These are phyloP conservation scores for Saccopteryx bilineata DNA, from an alignment of 2,113 vertebrate species.

Conservation along the genomic window DNA sequence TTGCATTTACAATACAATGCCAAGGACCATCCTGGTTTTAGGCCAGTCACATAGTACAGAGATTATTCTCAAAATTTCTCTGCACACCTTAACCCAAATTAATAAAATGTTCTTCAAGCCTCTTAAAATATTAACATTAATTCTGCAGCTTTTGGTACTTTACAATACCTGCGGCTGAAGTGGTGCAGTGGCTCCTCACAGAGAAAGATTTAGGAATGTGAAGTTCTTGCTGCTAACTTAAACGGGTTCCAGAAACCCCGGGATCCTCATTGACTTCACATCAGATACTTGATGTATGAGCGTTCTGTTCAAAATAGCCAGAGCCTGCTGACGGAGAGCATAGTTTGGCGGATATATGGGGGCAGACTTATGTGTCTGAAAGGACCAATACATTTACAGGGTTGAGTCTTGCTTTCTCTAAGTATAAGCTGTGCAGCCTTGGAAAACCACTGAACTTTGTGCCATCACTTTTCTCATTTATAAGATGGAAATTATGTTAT, in stretches of 20 bases:
- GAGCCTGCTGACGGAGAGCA: neutral
- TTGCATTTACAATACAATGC: too few relatives aligned
- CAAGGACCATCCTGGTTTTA: too few relatives aligned
- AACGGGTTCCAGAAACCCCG: constrained; percentile 60
- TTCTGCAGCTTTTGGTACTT: too few relatives aligned
- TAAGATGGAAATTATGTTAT: neutral
- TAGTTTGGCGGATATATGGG: neutral
- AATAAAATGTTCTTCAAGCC: too few relatives aligned
- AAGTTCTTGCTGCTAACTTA: constrained; percentile 39
- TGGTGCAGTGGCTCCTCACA: neutral
- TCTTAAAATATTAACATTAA: too few relatives aligned
- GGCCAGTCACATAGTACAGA: too few relatives aligned
- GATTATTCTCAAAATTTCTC: too few relatives aligned
- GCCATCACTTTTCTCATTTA: constrained; percentile 18
- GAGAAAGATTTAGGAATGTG: constrained; percentile 15
- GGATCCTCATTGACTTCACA: constrained; percentile 17
- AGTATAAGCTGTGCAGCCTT: neutral
- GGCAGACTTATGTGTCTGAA: constrained; percentile 7
- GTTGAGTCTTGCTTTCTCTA: neutral
- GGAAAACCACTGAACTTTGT: neutral
- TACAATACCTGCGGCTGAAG: too few relatives aligned
- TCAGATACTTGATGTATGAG: neutral
- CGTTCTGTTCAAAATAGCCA: neutral
- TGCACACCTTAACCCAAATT: too few relatives aligned
- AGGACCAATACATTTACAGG: neutral